These are phyloP conservation scores for Tromatobia lineatoria DNA, from an alignment of 2,888 invertebrate species.

Conservation along the genomic window DNA sequence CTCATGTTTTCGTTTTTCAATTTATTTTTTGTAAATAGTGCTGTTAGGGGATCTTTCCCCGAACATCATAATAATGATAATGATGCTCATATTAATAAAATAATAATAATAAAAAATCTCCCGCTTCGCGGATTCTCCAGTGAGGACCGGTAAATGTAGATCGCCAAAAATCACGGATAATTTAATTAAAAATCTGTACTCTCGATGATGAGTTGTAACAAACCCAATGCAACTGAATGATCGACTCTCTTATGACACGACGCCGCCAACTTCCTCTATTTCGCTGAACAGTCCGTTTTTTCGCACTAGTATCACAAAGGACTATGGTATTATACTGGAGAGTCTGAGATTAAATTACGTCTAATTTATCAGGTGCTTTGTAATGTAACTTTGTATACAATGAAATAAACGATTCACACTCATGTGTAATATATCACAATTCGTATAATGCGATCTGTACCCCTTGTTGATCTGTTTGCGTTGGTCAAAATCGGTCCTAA, in stretches of 20 bases:
- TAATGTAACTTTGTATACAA: not conserved
- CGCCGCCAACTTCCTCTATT: no score
- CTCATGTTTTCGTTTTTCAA: no score
- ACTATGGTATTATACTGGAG: not conserved
- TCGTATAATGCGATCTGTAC: not conserved
- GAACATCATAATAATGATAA: no score
- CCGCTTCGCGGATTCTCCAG: slow-evolving; percentile 28
- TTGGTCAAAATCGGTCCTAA: not conserved
- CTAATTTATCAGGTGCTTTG: not conserved
- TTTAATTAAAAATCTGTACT: slow-evolving; percentile 46
- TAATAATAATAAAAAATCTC: no score
- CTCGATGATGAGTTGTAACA: not conserved
- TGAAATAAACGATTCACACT: not conserved
- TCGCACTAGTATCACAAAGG: no score
- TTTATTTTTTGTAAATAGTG: no score
- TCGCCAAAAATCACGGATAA: slow-evolving; percentile 30
- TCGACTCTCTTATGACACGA: no score
- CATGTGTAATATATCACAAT: not conserved
- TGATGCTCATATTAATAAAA: no score
- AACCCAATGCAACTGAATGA: not conserved
- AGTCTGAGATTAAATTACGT: not conserved
- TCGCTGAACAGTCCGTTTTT: no score
- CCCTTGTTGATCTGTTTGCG: not conserved
- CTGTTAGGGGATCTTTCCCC: no score
- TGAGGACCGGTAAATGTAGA: slow-evolving; percentile 29